These are phyloP conservation scores for Tyrophagus putrescentiae DNA, from an alignment of 1,140 invertebrate genomes.

Conservation along the genomic window DNA sequence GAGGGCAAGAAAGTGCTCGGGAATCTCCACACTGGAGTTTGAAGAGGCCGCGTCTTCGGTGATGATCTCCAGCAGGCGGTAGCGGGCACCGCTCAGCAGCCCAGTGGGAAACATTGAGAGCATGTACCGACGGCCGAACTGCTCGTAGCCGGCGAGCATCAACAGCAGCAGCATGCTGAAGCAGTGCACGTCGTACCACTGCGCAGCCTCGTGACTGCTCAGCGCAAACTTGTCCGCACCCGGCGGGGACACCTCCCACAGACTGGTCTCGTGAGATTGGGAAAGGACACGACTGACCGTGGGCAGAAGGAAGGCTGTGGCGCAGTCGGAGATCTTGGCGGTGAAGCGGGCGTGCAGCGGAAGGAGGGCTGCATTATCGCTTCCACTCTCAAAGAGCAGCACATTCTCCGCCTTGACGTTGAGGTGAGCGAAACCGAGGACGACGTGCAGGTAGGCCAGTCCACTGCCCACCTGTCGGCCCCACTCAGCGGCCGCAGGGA, in stretches of 20 bases:
- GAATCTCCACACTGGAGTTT: too few relatives aligned
- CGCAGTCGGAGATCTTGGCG: not conserved
- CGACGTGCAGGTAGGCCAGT: not conserved
- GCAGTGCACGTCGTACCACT: conserved; percentile 6
- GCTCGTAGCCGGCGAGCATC: not conserved
- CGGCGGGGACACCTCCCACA: not conserved
- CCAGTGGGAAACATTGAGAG: not conserved
- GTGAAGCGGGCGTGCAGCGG: not conserved
- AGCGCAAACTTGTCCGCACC: not conserved
- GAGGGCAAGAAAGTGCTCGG: too few relatives aligned
- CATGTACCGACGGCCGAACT: not conserved
- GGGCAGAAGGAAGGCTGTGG: not conserved
- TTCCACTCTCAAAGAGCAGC: not conserved
- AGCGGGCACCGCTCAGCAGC: not conserved
- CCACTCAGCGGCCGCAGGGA: not conserved
- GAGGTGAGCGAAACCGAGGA: not conserved
- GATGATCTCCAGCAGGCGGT: not conserved
- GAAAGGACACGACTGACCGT: not conserved
- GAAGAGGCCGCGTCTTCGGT: too few relatives aligned
- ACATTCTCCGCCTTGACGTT: conserved; percentile 13
- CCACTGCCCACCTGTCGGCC: not conserved
- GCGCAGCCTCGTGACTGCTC: not conserved
- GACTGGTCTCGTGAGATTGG: not conserved
- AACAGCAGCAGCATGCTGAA: not conserved
- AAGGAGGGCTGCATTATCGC: not conserved